A percentile compares a stretch with the other conserved stretches of the same genome.
These are phyloP conservation scores for Pocillopora damicornis DNA, from an alignment of 64 coral and sea anemone genomes.

Conservation along the genomic window DNA sequence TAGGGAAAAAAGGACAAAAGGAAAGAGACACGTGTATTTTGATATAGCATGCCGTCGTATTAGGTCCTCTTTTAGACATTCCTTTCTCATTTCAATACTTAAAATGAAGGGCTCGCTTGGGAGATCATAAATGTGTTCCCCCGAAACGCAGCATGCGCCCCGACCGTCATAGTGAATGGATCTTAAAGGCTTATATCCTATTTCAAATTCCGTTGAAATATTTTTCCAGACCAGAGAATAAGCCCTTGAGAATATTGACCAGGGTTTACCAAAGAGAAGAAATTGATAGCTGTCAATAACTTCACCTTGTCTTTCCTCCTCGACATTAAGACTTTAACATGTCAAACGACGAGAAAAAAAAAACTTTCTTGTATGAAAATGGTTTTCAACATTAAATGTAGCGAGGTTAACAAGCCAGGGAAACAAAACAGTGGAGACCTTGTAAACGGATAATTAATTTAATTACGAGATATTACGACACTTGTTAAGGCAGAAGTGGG, in stretches of 20 bases:
- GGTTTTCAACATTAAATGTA: constrained; percentile 5
- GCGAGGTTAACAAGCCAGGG: constrained; percentile 54
- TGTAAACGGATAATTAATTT: constrained; percentile 75
- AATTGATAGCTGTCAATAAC: neutral
- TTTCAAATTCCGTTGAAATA: constrained; percentile 26
- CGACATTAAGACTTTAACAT: neutral
- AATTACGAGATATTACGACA: constrained; percentile 75
- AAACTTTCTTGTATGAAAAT: neutral
- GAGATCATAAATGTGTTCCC: neutral
- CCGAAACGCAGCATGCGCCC: neutral
- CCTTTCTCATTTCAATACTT: too few relatives aligned
- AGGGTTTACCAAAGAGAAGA: neutral
- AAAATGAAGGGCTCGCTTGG: neutral
- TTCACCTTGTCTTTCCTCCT: neutral
- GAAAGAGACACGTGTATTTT: too few relatives aligned
- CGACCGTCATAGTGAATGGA: neutral
- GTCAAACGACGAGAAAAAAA: neutral
- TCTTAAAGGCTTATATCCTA: neutral
- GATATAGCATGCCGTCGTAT: too few relatives aligned
- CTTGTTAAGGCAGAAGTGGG: constrained; percentile 60
- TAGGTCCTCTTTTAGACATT: too few relatives aligned
- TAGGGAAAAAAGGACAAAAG: too few relatives aligned
- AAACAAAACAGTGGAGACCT: constrained; percentile 69
- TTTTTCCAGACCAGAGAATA: neutral
- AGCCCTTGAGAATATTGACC: neutral